These are phyloP conservation scores for Mesitornis unicolor DNA, from an alignment of 2,113 vertebrate species.

Conservation along the genomic window DNA sequence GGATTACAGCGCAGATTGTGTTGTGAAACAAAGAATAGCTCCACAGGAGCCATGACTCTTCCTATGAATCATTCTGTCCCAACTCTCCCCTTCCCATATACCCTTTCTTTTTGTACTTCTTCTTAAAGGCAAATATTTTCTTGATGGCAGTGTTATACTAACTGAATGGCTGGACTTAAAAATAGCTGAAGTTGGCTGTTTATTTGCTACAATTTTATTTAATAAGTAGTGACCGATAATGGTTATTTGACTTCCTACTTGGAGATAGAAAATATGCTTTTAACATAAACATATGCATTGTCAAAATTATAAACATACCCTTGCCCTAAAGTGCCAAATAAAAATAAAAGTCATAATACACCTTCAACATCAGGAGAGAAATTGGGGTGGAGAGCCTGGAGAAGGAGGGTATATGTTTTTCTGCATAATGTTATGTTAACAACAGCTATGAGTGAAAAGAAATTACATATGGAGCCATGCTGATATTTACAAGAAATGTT, in stretches of 20 bases:
- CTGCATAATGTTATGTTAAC: background rate
- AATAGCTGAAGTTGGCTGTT: background rate
- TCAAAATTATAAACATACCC: slow-evolving; percentile 12
- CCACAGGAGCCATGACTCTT: slow-evolving; percentile 5
- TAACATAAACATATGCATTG: background rate
- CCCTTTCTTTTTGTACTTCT: background rate
- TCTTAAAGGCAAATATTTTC: background rate
- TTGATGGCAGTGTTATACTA: background rate
- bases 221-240: slow-evolving; percentile 23
- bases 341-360: background rate
- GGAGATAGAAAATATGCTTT: slow-evolving; percentile 23
- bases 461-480: background rate
- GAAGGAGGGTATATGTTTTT: background rate
- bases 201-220: slow-evolving; percentile 46
- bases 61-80: slow-evolving; percentile 4
- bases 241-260: slow-evolving; percentile 22
- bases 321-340: background rate
- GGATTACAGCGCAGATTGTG: slow-evolving; percentile 10
- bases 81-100: background rate
- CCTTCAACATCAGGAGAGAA: background rate
- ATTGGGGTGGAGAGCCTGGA: background rate
- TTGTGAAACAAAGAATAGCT: slow-evolving; percentile 41
- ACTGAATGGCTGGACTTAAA: background rate
- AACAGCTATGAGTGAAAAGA: background rate
- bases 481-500: background rate